Evolutionary conservation across 1,140 invertebrate species (phyloP), one percentile per base, ranked within the genome.

Genomic region (Drosophila kepulauana): DNA sequence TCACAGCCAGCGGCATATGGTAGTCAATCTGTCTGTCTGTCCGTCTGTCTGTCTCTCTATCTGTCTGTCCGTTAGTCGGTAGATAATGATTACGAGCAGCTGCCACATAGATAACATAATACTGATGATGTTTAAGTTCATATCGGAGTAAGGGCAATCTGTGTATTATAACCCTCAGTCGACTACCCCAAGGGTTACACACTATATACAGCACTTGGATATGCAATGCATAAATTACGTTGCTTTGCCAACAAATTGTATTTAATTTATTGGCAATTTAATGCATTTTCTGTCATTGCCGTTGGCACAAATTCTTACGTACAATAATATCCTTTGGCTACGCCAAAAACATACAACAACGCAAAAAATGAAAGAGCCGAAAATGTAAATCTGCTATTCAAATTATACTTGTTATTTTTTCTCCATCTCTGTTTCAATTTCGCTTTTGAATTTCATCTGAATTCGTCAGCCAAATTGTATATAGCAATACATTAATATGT

Each of bases 71-170:
- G 10, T 16, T 16, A 7, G 30, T 28, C 45, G 51, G 25, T 25
- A 62, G 57, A 75, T 67, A 71, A 81, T 85, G 63, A 80, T 76
- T 78, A 63, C 65, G 52, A 62, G 66, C 69, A 70, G 65, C 64
- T 70, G 78, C 30, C 65, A 62, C 74, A 33, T 11, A 48, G 49
- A 66, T 52, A 57, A 59, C 72, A 66, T 52, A 57, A 59, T 76
- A 64, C 46, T 59, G 52, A 56, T 56, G 30, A 63, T 49, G 79
- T 35, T 63, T 45, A 51, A 38, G 51, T 46, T 56, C 8, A 66
- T 15, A 66, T 25, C 10, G n/a, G 16, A 15, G 16, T 20, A 28
- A 63, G 38, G 57, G 38, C 5, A 54, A 54, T 25, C 48, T 64
- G n/a, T 64, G 7, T 64, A 11, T 64, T 8, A 38, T 65, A 54